These are phyloP conservation scores for Drosophila jambulina DNA, from an alignment of 1,140 invertebrate genomes.

Conservation along the genomic window DNA sequence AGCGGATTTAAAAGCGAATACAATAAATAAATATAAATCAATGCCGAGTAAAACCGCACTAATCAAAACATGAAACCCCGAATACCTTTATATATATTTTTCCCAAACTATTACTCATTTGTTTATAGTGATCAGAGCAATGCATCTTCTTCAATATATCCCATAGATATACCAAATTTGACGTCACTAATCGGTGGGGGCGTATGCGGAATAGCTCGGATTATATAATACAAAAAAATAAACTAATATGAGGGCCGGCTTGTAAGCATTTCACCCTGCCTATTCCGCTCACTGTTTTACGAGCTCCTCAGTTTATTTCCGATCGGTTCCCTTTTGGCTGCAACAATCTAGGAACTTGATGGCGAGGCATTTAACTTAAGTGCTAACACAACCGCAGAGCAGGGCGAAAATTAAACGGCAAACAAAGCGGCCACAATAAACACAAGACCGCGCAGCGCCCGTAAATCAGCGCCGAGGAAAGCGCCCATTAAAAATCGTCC, in stretches of 20 bases:
- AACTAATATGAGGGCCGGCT: slow-evolving; percentile 11
- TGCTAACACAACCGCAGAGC: slow-evolving; percentile 37
- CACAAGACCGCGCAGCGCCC: slow-evolving; percentile 9
- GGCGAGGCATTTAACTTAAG: slow-evolving; percentile 41
- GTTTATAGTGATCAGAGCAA: neutral
- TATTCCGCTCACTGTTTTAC: slow-evolving; percentile 25
- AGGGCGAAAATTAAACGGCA: slow-evolving; percentile 43
- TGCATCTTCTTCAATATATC: neutral
- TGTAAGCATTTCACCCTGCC: slow-evolving; percentile 20
- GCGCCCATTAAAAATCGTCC: slow-evolving; percentile 37
- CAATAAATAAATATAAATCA: neutral
- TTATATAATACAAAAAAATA: slow-evolving; percentile 11
- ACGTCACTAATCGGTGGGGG: slow-evolving; percentile 19
- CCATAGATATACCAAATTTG: slow-evolving; percentile 4
- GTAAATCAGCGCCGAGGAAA: slow-evolving; percentile 33
- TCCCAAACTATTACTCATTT: neutral
- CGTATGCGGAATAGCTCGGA: slow-evolving; percentile 3
- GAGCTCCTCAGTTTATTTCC: slow-evolving; percentile 30
- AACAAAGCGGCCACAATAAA: slow-evolving; percentile 42
- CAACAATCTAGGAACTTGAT: slow-evolving; percentile 42
- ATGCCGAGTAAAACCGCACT: neutral
- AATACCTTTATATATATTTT: neutral
- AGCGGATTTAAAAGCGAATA: neutral
- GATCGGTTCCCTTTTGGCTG: slow-evolving; percentile 18
- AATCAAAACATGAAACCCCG: neutral